Conservation (phyloP, 2,888 invertebrate species). For the Lithophane semibrunnea region DNA sequence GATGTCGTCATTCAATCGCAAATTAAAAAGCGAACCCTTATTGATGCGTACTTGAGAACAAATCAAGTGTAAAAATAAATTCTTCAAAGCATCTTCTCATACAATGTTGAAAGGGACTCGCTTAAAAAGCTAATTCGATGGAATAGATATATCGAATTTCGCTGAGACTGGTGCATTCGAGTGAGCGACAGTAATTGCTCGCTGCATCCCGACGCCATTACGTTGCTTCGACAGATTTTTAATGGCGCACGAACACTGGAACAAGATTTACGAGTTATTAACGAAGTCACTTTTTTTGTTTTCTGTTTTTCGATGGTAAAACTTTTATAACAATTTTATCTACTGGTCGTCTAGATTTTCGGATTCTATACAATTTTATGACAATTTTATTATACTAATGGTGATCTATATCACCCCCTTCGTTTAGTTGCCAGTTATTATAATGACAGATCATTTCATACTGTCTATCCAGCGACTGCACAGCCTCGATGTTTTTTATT, state of each 20-base stretch:
- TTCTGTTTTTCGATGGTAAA: constrained; percentile 18
- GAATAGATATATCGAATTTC: constrained; percentile 66
- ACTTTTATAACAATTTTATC: constrained; percentile 13
- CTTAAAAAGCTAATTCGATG: constrained; percentile 61
- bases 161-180: constrained; percentile 55
- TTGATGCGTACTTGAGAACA: constrained; percentile 46
- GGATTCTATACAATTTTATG: background rate
- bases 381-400: background rate
- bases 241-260: constrained; percentile 70
- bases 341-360: background rate
- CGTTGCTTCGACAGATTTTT: constrained; percentile 71
- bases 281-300: constrained; percentile 55
- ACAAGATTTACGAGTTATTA: constrained; percentile 72
- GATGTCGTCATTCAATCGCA: constrained; percentile 48
- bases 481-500: background rate
- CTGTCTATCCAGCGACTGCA: no score
- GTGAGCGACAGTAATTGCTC: constrained; percentile 82
- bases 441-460: background rate
- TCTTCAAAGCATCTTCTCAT: constrained; percentile 31
- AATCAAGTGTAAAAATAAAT: constrained; percentile 47
- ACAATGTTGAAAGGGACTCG: constrained; percentile 39
- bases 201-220: constrained; percentile 67
- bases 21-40: constrained; percentile 54
- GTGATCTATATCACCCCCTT: no score
- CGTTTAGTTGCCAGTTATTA: no score